Evolutionary conservation across 2,113 vertebrate genomes (phyloP).

Genomic region (Apaloderma vittatum): DNA sequence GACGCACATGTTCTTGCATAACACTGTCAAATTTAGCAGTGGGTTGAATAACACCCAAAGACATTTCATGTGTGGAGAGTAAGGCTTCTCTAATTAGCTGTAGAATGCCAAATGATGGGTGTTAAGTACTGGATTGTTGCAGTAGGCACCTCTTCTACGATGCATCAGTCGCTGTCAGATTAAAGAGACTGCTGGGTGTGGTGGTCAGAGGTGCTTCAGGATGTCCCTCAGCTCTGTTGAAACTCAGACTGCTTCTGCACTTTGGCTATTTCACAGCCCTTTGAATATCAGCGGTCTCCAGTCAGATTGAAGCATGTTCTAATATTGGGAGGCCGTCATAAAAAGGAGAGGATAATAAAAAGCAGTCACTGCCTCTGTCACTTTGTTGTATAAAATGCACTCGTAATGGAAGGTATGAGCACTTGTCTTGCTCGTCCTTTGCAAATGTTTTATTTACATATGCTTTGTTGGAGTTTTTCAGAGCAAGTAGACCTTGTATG

Average conservation of each 20-base stretch:
- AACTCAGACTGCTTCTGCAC: neutral
- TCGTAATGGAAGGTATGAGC: neutral
- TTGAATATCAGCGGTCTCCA: neutral
- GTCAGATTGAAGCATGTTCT: neutral
- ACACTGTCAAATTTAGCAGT: constrained; percentile 44
- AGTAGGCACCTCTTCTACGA: neutral
- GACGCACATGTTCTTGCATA: constrained; percentile 33
- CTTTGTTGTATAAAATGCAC: neutral
- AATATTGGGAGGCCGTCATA: neutral
- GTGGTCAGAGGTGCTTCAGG: neutral
- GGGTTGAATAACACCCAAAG: constrained; percentile 25
- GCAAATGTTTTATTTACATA: neutral
- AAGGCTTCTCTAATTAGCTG: constrained; percentile 25
- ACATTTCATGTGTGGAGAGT: constrained; percentile 5
- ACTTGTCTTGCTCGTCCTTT: neutral
- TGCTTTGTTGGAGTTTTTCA: neutral
- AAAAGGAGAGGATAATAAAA: neutral
- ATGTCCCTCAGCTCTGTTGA: neutral
- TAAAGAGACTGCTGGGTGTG: neutral
- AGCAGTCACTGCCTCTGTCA: neutral
- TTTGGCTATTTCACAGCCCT: neutral
- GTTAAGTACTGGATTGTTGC: neutral
- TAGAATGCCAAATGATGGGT: neutral
- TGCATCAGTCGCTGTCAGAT: neutral
- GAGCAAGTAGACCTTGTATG: neutral